Evolutionary conservation across 1,140 invertebrate species (phyloP), one percentile per base, ranked within the genome.

Genomic region (Halesus radiatus): DNA sequence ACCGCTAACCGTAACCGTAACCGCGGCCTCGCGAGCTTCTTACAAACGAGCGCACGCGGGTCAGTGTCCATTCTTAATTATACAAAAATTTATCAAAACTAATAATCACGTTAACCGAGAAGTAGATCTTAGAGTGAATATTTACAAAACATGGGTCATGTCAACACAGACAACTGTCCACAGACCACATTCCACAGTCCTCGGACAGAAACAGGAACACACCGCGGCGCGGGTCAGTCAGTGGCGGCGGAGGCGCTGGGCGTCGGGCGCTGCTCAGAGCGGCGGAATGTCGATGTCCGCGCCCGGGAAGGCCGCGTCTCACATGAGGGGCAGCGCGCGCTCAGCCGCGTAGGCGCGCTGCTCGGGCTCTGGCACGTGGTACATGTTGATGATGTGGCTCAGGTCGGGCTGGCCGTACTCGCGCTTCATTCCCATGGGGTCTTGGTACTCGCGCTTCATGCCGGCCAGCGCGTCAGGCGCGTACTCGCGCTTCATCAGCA

Each of bases 371-470:
- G 90, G 90, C 84, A 92, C 87, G 85, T 92, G 91, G 87, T 92
- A 92, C 91, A 92, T 91, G 86, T 91, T 92, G 88, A 92, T 92
- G 86, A 92, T 89, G 86, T 92, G 91, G 87, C 89, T 91, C 70
- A 92, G 87, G 85, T 92, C 91, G 54, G 88, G 88, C 83, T 88
- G 88, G 74, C 90, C 90, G 87, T 94, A 94, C 85, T 95, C 94
- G 54, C 94, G 89, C 87, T 95, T 95, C 86, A 95, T 92, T 18
- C 86, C 85, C 70, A 89, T 89, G 93, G 93, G 7, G 92, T 94
- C 86, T 93, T 93, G 68, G 93, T 95, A 89, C 94, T 97, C 89
- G 93, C 93, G 90, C 92, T 94, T 89, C 92, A 94, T 84, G 93
- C 93, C 88, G 16, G 91, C 89, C 56, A 92, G 91, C 22, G 91